Base-by-base conservation (phyloP, 2,888 invertebrate genomes). In the Raillietiella orientalis region DNA sequence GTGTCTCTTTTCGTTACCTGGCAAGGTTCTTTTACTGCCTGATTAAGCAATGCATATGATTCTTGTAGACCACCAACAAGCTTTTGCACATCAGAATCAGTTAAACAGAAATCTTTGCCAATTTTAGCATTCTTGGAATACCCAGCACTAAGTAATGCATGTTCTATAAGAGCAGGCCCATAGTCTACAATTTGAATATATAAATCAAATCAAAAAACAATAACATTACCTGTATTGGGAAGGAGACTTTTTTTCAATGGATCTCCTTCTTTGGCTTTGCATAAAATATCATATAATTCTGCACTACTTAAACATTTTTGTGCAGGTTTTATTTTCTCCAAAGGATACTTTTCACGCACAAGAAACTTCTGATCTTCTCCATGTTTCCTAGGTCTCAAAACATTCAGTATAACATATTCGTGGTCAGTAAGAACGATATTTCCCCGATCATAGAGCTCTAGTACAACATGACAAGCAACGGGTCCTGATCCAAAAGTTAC, bases 401-500 rank as follows among this genome's bases (percentile, higher is more conserved):
- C 66, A 47, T 84, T 75, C 6, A 96, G 53, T 38, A 90, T 96
- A 0, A 58, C 69, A 53, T 71, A 65, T 35, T 82, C 63, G 40
- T 59, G 55, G 51, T 99, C 96, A 0, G 90, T 82, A 4, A 99
- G 55, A 28, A 93, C 59, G 10, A 99, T 66, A 46, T 99, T 99
- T 27, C 96, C 90, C 37, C 75, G 53, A 48, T 93, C 93, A 40
- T 87, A 96, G 13, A 96, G 46, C 45, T 96, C 96, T 27, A 96
- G 43, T 36, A 96, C 71, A 0, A 99, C 55, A 45, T 96, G 93
- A 48, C 84, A 84, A 0, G 84, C 72, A 2, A 75, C 79, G 41
- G 84, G 82, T 0, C 70, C 67, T 3, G 61, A 63, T 8, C 96
- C 96, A 50, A 99, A 99, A 47, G 87, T 77, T 25, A 99, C 49